Conservation (phyloP, 35 echinoderm and acorn worm genomes). For the Patiria miniata region DNA sequence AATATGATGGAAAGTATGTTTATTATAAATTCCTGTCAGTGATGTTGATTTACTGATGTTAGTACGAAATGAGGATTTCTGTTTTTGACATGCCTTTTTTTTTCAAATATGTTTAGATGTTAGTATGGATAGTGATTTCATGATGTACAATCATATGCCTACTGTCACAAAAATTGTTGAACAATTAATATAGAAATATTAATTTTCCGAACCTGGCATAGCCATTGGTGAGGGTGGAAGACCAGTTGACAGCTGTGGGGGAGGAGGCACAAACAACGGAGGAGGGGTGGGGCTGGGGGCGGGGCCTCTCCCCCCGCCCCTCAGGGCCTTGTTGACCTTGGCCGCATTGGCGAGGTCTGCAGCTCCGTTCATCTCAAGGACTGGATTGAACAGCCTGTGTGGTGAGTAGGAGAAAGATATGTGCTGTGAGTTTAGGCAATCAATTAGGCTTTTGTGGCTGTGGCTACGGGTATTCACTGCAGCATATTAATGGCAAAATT, state of each 20-base stretch:
- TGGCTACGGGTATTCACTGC: too few relatives aligned
- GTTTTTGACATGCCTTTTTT: too few relatives aligned
- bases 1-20: too few relatives aligned
- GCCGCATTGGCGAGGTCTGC: conserved; percentile 35
- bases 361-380: conserved; percentile 12
- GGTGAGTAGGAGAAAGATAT: too few relatives aligned
- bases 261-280: not conserved
- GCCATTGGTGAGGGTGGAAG: conserved; percentile 1
- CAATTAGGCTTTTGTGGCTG: too few relatives aligned
- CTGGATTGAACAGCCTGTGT: not conserved
- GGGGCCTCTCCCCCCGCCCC: conserved; percentile 62
- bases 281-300: conserved; percentile 22
- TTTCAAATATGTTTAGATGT: too few relatives aligned
- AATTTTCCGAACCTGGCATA: conserved; percentile 4
- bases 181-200: not conserved
- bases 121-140: not conserved
- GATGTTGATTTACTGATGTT: too few relatives aligned
- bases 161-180: not conserved
- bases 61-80: too few relatives aligned
- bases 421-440: too few relatives aligned
- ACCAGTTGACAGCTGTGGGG: too few relatives aligned
- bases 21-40: too few relatives aligned
- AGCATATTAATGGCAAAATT: too few relatives aligned
- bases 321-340: conserved; percentile 33
- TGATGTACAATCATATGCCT: not conserved